Conservation (phyloP, 2,888 invertebrate species). For the Hemithea aestivaria region DNA sequence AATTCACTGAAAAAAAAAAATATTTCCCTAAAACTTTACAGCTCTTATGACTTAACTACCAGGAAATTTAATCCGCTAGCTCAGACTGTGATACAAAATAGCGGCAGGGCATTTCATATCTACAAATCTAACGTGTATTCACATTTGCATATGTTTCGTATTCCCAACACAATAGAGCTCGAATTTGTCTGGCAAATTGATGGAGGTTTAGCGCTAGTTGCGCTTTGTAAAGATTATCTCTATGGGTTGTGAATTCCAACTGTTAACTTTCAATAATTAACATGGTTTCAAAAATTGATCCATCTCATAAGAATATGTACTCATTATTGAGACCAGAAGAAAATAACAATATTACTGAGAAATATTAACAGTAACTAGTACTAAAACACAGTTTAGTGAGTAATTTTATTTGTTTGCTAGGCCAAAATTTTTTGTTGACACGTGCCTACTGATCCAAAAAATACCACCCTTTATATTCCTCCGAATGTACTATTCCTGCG, state of each 20-base stretch:
- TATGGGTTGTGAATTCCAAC: conserved; percentile 19
- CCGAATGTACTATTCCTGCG: too few species aligned
- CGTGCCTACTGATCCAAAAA: too few species aligned
- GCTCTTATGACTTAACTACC: conserved; percentile 35
- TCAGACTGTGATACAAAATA: conserved; percentile 45
- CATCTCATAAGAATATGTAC: too few species aligned
- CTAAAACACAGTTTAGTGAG: too few species aligned
- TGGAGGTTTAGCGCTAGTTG: conserved; percentile 4
- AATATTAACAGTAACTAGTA: too few species aligned
- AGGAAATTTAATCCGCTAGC: conserved; percentile 47
- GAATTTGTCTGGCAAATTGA: conserved; percentile 24
- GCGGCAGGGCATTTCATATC: conserved; percentile 49
- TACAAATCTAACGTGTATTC: conserved; percentile 32
- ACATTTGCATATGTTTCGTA: conserved; percentile 27
- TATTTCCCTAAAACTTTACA: too few species aligned
- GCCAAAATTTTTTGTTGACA: too few species aligned
- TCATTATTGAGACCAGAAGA: too few species aligned
- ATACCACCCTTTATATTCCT: too few species aligned
- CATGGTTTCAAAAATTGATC: conserved; percentile 12
- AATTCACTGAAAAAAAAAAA: too few species aligned
- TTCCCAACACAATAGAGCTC: conserved; percentile 24
- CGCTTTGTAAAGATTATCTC: conserved; percentile 17
- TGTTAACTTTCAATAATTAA: conserved; percentile 5
- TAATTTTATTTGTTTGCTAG: too few species aligned
- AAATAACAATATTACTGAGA: too few species aligned